phyloP scores from a whole-genome alignment of 2,888 invertebrate genomes.

The Rhingia campestris region DNA sequence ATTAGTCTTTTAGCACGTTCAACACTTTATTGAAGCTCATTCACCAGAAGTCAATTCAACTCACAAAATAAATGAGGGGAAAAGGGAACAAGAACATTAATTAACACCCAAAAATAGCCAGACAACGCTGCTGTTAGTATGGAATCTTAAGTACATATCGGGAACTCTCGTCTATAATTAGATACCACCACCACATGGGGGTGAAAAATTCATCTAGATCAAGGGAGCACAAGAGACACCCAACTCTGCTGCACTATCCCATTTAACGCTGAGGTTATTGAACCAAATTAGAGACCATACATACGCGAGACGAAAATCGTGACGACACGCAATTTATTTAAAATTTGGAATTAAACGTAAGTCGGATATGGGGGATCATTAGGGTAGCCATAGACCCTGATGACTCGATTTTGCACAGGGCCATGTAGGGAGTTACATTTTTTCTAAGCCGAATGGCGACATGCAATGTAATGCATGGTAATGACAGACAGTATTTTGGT shows the following conservation, averaged over 20 bases:
- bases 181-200: conserved; percentile 28
- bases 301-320: not conserved
- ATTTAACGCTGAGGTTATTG: conserved; percentile 25
- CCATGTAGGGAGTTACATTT: no score
- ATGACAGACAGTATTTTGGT: no score
- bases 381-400: not conserved
- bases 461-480: no score
- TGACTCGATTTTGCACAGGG: not conserved
- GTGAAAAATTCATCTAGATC: not conserved
- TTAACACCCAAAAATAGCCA: conserved; percentile 41
- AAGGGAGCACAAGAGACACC: not conserved
- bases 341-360: conserved; percentile 5
- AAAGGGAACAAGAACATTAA: not conserved
- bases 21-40: conserved; percentile 27
- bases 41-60: conserved; percentile 16
- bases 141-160: not conserved
- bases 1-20: conserved; percentile 42
- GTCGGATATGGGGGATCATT: conserved; percentile 16
- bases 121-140: conserved; percentile 4
- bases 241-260: conserved; percentile 10
- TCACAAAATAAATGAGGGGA: not conserved
- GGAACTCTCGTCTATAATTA: conserved; percentile 16
- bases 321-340: conserved; percentile 20
- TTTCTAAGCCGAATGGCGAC: no score
- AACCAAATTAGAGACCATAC: conserved; percentile 6